A percentile compares a stretch with the other conserved stretches of the same genome.
These are phyloP conservation scores for Heliocidaris erythrogramma DNA, from an alignment of 35 echinoderm and acorn worm species.

Conservation along the genomic window DNA sequence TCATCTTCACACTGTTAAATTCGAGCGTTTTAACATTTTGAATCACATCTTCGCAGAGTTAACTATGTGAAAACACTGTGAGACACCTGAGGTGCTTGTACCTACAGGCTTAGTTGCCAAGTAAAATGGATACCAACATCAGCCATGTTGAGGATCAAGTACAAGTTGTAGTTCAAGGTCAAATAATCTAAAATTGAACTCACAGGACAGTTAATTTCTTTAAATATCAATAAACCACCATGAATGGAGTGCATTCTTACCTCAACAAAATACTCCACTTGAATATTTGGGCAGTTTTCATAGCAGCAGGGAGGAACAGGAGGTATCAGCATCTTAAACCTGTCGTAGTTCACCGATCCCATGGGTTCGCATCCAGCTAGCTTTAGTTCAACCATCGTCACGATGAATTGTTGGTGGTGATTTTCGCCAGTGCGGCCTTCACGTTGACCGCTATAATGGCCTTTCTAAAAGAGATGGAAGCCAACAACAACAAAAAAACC, in stretches of 20 bases:
- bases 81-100: too few species aligned
- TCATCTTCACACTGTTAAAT: too few species aligned
- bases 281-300: conserved; percentile 17
- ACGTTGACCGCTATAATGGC: background rate
- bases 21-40: too few species aligned
- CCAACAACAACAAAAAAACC: background rate
- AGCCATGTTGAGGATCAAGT: too few species aligned
- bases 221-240: too few species aligned
- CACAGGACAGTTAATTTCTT: background rate
- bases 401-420: background rate
- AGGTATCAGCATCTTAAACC: background rate
- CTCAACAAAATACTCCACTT: conserved; percentile 2
- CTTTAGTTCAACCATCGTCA: background rate
- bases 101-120: too few species aligned
- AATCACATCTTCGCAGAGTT: too few species aligned
- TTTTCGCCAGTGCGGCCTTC: background rate
- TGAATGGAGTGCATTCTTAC: background rate
- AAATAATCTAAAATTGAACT: too few species aligned
- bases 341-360: conserved; percentile 3
- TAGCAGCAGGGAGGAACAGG: background rate
- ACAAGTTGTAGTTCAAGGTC: too few species aligned
- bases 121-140: too few species aligned
- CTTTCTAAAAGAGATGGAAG: background rate
- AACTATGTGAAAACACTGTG: too few species aligned
- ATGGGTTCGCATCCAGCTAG: background rate